Conservation (phyloP, 2,888 invertebrate species). For the Mantis religiosa region DNA sequence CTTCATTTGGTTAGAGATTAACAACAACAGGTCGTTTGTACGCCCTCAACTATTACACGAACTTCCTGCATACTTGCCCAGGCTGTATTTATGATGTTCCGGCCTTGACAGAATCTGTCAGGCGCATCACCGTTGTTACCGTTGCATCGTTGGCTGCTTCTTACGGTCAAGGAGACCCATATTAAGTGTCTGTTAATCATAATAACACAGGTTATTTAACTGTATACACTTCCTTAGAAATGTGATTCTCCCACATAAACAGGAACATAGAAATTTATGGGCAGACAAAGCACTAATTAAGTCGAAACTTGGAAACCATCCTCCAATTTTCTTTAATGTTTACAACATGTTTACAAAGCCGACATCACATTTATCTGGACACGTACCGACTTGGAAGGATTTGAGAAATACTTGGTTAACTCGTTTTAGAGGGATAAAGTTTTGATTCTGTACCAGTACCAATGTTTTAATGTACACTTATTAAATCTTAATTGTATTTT, state of each 20-base stretch:
- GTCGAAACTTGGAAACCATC: no score
- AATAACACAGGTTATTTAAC: not conserved
- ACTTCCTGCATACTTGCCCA: not conserved
- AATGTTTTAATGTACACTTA: no score
- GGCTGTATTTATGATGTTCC: not conserved
- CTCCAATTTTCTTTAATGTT: no score
- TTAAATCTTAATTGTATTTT: no score
- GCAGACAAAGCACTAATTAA: no score
- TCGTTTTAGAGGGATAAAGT: no score
- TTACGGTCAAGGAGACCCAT: not conserved
- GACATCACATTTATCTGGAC: no score
- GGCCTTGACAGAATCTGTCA: not conserved
- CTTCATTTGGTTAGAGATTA: not conserved
- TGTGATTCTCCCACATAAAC: not conserved
- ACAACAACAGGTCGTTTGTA: not conserved
- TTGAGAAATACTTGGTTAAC: no score
- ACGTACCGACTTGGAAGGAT: no score
- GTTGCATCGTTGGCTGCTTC: not conserved
- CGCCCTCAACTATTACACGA: not conserved
- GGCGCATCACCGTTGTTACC: not conserved
- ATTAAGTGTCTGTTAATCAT: not conserved
- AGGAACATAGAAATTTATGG: no score
- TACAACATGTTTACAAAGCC: no score
- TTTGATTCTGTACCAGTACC: no score
- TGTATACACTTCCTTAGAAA: not conserved